Percentiles rank a stretch among this genome's conserved stretches.
These are phyloP conservation scores for Siniperca knerii DNA, from an alignment of 2,113 vertebrate species.

Conservation along the genomic window DNA sequence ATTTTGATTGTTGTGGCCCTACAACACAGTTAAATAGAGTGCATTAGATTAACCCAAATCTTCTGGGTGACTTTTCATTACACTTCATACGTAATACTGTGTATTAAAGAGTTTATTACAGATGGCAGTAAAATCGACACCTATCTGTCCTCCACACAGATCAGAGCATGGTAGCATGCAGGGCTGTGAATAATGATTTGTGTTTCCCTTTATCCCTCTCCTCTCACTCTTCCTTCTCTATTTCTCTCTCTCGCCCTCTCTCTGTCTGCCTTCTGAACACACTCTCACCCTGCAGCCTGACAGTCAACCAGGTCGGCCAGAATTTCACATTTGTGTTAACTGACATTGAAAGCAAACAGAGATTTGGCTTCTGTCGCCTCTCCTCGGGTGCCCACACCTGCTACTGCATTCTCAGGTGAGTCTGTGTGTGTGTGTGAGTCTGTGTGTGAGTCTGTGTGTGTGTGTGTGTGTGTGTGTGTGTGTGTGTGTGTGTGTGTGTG, in stretches of 20 bases:
- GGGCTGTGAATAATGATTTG: background rate
- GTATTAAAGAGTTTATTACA: background rate
- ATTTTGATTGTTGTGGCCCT: too few relatives aligned
- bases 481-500: background rate
- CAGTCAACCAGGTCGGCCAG: conserved; percentile 93
- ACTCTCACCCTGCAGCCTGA: conserved; percentile 84
- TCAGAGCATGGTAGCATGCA: background rate
- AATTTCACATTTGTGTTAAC: conserved; percentile 99
- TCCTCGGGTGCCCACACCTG: conserved; percentile 96
- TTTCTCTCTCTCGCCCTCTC: background rate
- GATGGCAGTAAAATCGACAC: background rate
- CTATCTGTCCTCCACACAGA: background rate
- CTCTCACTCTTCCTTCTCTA: background rate
- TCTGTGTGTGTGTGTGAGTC: background rate
- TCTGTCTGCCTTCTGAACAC: background rate
- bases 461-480: background rate
- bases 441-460: conserved; percentile 19
- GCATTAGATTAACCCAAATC: too few relatives aligned
- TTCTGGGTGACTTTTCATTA: background rate
- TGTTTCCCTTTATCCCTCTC: background rate
- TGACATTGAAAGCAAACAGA: conserved; percentile 98
- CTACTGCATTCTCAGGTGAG: conserved; percentile 87
- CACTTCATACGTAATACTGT: background rate
- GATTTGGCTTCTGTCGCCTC: conserved; percentile 98
- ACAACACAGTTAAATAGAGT: too few relatives aligned